Evolutionary conservation across 2,113 vertebrate species (phyloP).

Genomic region (Sturnus vulgaris): DNA sequence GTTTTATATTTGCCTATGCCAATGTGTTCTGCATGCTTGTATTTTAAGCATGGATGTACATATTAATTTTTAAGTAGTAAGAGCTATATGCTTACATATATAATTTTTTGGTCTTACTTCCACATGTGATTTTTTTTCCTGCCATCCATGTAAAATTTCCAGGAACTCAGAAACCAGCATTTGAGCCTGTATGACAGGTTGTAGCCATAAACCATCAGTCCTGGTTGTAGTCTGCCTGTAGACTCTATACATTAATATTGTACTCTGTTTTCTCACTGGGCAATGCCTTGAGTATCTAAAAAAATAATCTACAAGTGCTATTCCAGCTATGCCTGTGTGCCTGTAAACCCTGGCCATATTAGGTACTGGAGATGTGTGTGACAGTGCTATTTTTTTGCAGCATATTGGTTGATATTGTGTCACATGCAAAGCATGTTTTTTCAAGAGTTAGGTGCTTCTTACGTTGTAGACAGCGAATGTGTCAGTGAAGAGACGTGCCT

Average conservation of each 20-base stretch:
- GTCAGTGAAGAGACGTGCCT: not conserved
- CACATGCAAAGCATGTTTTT: not conserved
- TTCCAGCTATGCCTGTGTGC: not conserved
- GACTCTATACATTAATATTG: too few species aligned
- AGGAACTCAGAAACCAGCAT: not conserved
- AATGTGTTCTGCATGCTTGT: not conserved
- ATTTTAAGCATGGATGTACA: not conserved
- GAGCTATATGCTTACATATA: accelerated
- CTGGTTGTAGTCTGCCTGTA: not conserved
- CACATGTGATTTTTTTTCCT: accelerated
- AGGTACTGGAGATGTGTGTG: not conserved
- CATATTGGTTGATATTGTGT: not conserved
- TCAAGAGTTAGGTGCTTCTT: not conserved
- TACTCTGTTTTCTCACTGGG: not conserved
- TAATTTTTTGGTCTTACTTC: not conserved
- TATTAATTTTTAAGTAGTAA: not conserved
- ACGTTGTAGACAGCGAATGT: not conserved
- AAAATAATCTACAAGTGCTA: not conserved
- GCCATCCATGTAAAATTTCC: not conserved
- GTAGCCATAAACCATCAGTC: not conserved
- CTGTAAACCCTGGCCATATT: not conserved
- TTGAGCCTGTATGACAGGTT: not conserved
- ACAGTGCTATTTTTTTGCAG: not conserved
- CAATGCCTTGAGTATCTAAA: not conserved
- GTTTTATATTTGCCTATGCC: not conserved